These are phyloP conservation scores for Ectemnius cavifrons DNA, from an alignment of 2,888 invertebrate species.

Conservation along the genomic window DNA sequence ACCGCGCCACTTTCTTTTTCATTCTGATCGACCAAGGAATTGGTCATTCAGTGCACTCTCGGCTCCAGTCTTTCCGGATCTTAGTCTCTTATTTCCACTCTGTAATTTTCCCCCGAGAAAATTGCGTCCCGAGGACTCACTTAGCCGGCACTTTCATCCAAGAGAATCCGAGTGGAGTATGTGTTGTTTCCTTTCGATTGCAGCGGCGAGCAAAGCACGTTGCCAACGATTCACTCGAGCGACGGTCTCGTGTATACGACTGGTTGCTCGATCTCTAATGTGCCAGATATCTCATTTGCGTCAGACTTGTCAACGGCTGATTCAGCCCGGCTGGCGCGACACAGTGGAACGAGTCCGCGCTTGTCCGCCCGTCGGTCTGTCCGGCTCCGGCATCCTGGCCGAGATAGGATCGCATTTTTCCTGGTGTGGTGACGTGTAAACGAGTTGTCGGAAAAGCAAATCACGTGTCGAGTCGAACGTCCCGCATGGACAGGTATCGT, in stretches of 20 bases:
- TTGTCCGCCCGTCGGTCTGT: not conserved
- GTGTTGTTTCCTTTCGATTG: not conserved
- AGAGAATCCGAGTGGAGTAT: not conserved
- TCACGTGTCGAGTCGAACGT: conserved; percentile 2
- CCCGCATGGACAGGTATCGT: conserved; percentile 1
- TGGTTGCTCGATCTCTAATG: conserved; percentile 21
- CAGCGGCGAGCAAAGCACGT: not conserved
- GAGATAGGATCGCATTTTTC: not conserved
- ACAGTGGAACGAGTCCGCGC: conserved; percentile 1
- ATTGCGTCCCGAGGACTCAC: not conserved
- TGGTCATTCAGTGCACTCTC: conserved; percentile 20
- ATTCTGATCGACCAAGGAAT: not conserved
- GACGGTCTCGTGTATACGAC: conserved; percentile 25
- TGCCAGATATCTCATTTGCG: conserved; percentile 33
- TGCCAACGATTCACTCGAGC: not conserved
- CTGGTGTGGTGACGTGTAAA: too few relatives aligned
- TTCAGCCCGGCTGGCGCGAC: not conserved
- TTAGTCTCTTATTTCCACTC: not conserved
- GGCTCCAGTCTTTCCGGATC: not conserved
- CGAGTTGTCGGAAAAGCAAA: conserved; percentile 1
- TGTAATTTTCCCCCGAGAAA: conserved; percentile 1
- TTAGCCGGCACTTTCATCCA: not conserved
- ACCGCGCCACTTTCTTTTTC: not conserved
- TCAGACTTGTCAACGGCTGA: not conserved
- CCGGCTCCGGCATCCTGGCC: not conserved